Conservation (phyloP, 2,888 invertebrate species). For the Bimastos eiseni region DNA sequence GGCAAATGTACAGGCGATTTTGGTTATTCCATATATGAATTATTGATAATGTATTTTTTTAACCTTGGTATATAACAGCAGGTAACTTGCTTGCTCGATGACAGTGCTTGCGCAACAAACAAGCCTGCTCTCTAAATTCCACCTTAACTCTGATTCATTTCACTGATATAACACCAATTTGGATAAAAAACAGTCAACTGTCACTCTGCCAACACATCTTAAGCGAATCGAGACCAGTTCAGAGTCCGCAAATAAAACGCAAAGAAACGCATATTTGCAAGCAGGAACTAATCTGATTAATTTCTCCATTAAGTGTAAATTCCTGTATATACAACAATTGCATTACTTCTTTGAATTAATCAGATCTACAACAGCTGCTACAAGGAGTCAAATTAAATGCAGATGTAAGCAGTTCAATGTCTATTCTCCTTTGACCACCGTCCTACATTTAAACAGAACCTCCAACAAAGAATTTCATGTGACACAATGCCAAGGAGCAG, state of each 20-base stretch:
- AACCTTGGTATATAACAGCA: too few relatives aligned
- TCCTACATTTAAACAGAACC: background rate
- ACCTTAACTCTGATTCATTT: too few relatives aligned
- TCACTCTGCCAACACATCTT: background rate
- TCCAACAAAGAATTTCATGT: background rate
- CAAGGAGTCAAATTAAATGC: background rate
- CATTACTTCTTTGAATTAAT: constrained; percentile 2
- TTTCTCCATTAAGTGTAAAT: background rate
- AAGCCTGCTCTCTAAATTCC: too few relatives aligned
- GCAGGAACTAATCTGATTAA: background rate
- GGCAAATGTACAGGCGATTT: too few relatives aligned
- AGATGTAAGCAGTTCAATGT: constrained; percentile 2
- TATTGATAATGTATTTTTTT: too few relatives aligned
- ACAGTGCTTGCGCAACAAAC: too few relatives aligned
- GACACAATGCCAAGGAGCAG: background rate
- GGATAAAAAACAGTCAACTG: background rate
- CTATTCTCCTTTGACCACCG: background rate
- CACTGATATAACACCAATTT: too few relatives aligned
- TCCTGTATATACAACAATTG: background rate
- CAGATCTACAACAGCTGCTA: background rate
- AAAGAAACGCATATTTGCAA: background rate
- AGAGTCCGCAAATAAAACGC: background rate
- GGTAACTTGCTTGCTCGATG: too few relatives aligned
- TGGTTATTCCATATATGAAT: too few relatives aligned
- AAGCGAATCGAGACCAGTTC: background rate